These are phyloP conservation scores for Cettia cetti DNA, from an alignment of 2,113 vertebrate species.

Conservation along the genomic window DNA sequence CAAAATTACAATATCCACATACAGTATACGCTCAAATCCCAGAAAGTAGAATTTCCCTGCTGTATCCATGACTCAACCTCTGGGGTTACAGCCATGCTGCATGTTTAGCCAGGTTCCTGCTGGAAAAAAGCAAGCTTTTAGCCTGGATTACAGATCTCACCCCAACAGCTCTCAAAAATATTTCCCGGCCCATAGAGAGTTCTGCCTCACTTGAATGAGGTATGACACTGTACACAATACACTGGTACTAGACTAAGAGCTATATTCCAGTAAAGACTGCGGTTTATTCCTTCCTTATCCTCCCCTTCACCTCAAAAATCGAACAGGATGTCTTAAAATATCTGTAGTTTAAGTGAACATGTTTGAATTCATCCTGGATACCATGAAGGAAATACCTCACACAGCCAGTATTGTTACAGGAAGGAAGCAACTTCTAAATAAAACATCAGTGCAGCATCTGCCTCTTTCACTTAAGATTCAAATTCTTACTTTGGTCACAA, in stretches of 20 bases:
- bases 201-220: accelerated
- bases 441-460: background rate
- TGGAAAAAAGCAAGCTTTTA: background rate
- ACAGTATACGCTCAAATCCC: background rate
- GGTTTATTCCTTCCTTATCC: background rate
- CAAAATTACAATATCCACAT: background rate
- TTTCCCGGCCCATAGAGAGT: background rate
- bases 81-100: background rate
- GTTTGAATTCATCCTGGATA: background rate
- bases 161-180: background rate
- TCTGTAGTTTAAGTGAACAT: background rate
- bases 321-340: conserved; percentile 33
- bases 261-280: background rate
- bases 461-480: background rate
- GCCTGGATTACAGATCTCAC: background rate
- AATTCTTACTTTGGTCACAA: background rate
- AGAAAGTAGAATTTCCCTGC: background rate
- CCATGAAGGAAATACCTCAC: background rate
- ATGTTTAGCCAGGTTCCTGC: background rate
- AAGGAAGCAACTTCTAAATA: background rate
- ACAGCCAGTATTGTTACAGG: background rate
- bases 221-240: background rate
- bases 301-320: background rate
- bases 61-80: background rate
- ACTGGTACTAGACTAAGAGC: background rate